Percentiles rank a stretch among this genome's conserved stretches.
Conservation (phyloP, 2,888 invertebrate species). For the Ligdia adustata region DNA sequence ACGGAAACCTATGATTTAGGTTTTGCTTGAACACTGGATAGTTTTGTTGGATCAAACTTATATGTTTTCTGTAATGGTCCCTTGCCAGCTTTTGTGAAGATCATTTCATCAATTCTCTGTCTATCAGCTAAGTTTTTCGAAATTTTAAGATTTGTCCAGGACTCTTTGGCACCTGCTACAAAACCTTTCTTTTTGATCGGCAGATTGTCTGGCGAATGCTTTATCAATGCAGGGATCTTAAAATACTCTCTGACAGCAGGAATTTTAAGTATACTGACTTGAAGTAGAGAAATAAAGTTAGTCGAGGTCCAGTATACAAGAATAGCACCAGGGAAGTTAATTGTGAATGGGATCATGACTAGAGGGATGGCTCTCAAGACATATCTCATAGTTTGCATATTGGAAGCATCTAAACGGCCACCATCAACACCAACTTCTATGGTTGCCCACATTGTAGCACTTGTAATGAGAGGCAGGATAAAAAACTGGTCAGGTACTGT, state of each 20-base stretch:
- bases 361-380: slow-evolving; percentile 90
- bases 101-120: slow-evolving; percentile 88
- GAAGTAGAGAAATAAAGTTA: slow-evolving; percentile 92
- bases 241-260: slow-evolving; percentile 90
- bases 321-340: slow-evolving; percentile 95
- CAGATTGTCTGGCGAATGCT: slow-evolving; percentile 81
- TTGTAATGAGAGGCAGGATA: slow-evolving; percentile 93
- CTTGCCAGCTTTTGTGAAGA: slow-evolving; percentile 92
- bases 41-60: slow-evolving; percentile 91
- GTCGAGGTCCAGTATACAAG: slow-evolving; percentile 95
- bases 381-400: slow-evolving; percentile 89
- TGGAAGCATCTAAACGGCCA: slow-evolving; percentile 86
- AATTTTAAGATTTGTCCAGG: slow-evolving; percentile 93
- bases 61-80: slow-evolving; percentile 95
- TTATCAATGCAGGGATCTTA: slow-evolving; percentile 87
- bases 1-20: slow-evolving; percentile 65
- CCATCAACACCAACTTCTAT: slow-evolving; percentile 93
- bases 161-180: slow-evolving; percentile 90
- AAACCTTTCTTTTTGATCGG: slow-evolving; percentile 91
- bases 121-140: slow-evolving; percentile 90
- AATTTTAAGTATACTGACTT: slow-evolving; percentile 90
- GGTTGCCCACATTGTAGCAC: slow-evolving; percentile 91
- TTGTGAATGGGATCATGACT: slow-evolving; percentile 91
- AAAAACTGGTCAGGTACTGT: slow-evolving; percentile 96
- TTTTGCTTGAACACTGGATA: slow-evolving; percentile 81